Evolutionary conservation across 2,888 invertebrate species (phyloP).

Genomic region (Cataglyphis rosenhaueri): DNA sequence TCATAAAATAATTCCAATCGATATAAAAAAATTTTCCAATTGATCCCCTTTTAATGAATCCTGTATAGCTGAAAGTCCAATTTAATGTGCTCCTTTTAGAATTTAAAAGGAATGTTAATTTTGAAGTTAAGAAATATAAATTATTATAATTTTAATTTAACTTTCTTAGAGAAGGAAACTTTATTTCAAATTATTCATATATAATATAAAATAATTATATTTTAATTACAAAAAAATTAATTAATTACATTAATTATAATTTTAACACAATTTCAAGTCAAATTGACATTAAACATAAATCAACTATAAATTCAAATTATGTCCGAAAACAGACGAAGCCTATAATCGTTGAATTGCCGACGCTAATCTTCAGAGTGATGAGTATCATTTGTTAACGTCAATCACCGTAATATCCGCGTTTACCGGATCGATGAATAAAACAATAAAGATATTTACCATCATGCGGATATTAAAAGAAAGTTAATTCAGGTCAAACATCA

Average conservation of each 20-base stretch:
- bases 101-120: background rate
- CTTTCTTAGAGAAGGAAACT: background rate
- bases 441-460: constrained; percentile 60
- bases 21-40: background rate
- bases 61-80: background rate
- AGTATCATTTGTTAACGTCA: constrained; percentile 69
- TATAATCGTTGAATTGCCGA: constrained; percentile 65
- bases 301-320: constrained; percentile 60
- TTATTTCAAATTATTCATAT: background rate
- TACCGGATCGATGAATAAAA: constrained; percentile 55
- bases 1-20: background rate
- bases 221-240: background rate
- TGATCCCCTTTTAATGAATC: background rate
- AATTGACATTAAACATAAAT: constrained; percentile 47
- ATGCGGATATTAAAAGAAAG: constrained; percentile 14
- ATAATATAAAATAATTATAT: background rate
- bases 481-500: background rate
- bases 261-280: background rate
- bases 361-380: constrained; percentile 71
- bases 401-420: constrained; percentile 44
- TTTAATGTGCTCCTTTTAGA: background rate
- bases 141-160: background rate
- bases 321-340: constrained; percentile 61
- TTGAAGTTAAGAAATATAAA: background rate
- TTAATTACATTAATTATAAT: background rate